Conservation (phyloP, 92 coral and sea anemone genomes). For the Parazoanthus swiftii region DNA sequence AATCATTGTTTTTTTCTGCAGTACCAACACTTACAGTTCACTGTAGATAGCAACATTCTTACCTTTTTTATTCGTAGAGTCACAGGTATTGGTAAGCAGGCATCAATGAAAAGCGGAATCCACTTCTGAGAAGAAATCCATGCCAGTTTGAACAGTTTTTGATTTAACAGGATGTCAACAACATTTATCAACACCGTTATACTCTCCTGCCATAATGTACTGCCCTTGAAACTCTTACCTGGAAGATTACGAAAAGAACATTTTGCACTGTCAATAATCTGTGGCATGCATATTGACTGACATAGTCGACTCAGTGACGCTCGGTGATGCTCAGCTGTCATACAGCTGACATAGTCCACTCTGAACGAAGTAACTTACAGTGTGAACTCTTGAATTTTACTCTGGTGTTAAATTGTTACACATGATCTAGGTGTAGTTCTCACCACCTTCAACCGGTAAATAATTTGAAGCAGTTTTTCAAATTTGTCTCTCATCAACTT, state of each 20-base stretch:
- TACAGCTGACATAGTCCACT: neutral
- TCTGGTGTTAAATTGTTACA: neutral
- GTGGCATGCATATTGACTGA: neutral
- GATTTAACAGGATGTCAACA: conserved; percentile 21
- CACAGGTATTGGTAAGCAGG: conserved; percentile 35
- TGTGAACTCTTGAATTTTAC: neutral
- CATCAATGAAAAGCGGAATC: conserved; percentile 33
- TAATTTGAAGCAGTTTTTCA: neutral
- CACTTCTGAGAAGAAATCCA: neutral
- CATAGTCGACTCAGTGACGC: neutral
- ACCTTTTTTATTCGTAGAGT: conserved; percentile 23
- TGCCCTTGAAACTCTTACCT: conserved; percentile 31
- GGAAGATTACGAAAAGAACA: neutral
- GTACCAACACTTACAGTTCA: neutral
- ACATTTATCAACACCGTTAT: conserved; percentile 20
- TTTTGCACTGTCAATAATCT: neutral
- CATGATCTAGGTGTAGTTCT: neutral
- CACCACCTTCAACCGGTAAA: neutral
- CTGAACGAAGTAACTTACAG: neutral
- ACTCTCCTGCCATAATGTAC: conserved; percentile 28
- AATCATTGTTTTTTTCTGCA: neutral
- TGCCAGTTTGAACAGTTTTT: conserved; percentile 18
- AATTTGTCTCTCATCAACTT: too few relatives aligned
- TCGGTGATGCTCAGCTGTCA: neutral
- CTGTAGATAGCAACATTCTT: neutral